These are phyloP conservation scores for Oryctolagus cuniculus DNA, from an alignment of 2,113 vertebrate species.

Conservation along the genomic window DNA sequence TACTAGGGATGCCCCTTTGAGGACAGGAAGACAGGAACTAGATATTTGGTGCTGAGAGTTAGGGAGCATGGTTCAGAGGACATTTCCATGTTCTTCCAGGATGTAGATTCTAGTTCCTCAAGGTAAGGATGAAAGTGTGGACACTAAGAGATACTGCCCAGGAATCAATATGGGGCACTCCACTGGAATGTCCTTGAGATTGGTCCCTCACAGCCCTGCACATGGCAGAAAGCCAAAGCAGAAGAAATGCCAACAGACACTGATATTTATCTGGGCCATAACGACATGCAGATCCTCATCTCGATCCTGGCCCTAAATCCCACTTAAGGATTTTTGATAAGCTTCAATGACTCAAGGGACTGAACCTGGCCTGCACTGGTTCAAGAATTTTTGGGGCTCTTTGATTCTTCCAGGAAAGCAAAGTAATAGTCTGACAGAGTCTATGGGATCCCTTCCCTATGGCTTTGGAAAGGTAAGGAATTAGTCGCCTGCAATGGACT, in stretches of 20 bases:
- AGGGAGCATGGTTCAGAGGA: not conserved
- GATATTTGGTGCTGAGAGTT: not conserved
- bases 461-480: slow-evolving; percentile 22
- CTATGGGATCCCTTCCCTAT: slow-evolving; percentile 25
- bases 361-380: not conserved
- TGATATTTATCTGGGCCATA: not conserved
- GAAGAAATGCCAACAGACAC: slow-evolving; percentile 23
- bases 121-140: not conserved
- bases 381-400: slow-evolving; percentile 20
- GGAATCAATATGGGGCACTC: not conserved
- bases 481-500: not conserved
- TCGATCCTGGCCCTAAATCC: slow-evolving; percentile 44
- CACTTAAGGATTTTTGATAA: slow-evolving; percentile 44
- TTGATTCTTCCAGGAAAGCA: slow-evolving; percentile 42
- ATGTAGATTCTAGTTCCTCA: slow-evolving; percentile 6
- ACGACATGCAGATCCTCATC: not conserved
- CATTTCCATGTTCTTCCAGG: slow-evolving; percentile 13
- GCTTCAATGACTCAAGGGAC: slow-evolving; percentile 20
- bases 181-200: not conserved
- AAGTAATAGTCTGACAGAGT: slow-evolving; percentile 23
- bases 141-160: not conserved
- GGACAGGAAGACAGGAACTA: not conserved
- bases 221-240: not conserved
- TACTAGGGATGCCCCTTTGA: not conserved
- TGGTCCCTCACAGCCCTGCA: not conserved